Percentiles rank a stretch among this genome's conserved stretches.
phyloP scores from a whole-genome alignment of 2,888 invertebrate genomes.

The Ormyrus nitidulus region DNA sequence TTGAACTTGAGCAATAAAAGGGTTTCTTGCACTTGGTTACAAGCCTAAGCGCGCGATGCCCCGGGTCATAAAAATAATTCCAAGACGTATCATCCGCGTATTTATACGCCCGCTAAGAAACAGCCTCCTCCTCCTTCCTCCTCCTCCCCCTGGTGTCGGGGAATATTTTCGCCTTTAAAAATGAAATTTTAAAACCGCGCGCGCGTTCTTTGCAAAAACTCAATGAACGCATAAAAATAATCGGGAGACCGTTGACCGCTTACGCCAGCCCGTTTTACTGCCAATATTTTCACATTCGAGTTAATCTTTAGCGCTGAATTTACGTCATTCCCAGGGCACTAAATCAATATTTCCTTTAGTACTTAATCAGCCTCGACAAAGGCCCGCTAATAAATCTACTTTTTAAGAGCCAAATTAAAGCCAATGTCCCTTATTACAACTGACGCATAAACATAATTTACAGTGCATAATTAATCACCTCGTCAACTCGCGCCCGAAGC shows the following conservation, averaged over 20 bases:
- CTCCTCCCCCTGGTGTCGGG: neutral
- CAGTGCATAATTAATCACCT: too few relatives aligned
- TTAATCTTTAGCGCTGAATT: conserved; percentile 21
- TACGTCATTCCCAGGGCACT: neutral
- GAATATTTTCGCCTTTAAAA: conserved; percentile 37
- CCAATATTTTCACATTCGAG: conserved; percentile 1
- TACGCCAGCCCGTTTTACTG: conserved; percentile 17
- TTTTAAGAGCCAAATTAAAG: too few relatives aligned
- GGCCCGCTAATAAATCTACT: neutral
- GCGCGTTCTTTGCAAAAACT: conserved; percentile 13
- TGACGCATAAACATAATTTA: too few relatives aligned
- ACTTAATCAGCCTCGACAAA: neutral
- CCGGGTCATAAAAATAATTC: conserved; percentile 16
- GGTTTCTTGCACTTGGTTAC: conserved; percentile 25
- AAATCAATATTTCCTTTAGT: neutral
- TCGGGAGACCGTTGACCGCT: neutral
- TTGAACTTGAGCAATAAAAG: conserved; percentile 46
- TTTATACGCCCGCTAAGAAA: neutral
- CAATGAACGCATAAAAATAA: conserved; percentile 7
- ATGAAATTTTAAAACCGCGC: conserved; percentile 19
- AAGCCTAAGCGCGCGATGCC: too few relatives aligned
- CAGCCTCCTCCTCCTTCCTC: too few relatives aligned
- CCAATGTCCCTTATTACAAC: too few relatives aligned
- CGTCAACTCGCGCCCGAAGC: too few relatives aligned
- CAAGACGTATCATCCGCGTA: conserved; percentile 12